Percentiles rank a stretch among this genome's conserved stretches.
phyloP scores from a whole-genome alignment of 2,113 vertebrate species.

The Pan paniscus region DNA sequence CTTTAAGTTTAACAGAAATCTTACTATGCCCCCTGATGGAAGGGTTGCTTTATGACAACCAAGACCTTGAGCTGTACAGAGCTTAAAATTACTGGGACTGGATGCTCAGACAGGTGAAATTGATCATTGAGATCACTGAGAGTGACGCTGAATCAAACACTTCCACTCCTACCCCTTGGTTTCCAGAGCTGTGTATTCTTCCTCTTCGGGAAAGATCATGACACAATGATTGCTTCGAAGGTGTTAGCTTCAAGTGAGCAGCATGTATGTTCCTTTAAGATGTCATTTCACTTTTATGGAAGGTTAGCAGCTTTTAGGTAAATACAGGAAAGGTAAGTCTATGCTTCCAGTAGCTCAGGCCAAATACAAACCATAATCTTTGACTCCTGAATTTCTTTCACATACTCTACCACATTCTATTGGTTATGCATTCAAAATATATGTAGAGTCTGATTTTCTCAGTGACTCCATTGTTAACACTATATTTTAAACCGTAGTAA shows the following conservation, averaged over 20 bases:
- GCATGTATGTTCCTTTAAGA: background rate
- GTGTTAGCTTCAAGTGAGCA: background rate
- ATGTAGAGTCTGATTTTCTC: background rate
- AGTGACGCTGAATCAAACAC: background rate
- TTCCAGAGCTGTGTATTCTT: background rate
- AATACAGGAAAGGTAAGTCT: background rate
- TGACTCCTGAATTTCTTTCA: background rate
- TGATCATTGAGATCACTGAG: background rate
- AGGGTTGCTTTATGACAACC: background rate
- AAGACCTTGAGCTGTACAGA: background rate
- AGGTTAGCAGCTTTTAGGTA: background rate
- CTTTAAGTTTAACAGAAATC: background rate
- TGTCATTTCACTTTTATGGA: background rate
- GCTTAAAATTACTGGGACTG: background rate
- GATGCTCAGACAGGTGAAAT: background rate
- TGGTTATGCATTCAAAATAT: background rate
- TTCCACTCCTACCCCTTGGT: background rate
- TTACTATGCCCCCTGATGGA: background rate
- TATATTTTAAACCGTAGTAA: background rate
- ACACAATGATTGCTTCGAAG: background rate
- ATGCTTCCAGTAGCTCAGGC: accelerated
- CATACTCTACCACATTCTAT: background rate
- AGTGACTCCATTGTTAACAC: background rate
- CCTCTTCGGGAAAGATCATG: background rate
- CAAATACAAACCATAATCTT: background rate